phyloP scores from a whole-genome alignment of 2,888 invertebrate genomes.

The Entomobrya proxima region DNA sequence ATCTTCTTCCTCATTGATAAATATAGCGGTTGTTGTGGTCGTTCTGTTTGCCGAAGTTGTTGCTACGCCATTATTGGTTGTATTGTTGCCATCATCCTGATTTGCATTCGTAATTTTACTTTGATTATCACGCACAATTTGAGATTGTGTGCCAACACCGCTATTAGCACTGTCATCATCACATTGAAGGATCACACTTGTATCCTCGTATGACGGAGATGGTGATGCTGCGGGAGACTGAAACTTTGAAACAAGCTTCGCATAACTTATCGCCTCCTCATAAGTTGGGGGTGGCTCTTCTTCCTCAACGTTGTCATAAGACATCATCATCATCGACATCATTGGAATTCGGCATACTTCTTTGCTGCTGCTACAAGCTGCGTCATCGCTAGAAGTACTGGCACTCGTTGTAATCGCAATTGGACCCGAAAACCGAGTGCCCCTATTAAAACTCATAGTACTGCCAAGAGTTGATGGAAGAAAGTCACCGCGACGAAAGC shows the following conservation, averaged over 20 bases:
- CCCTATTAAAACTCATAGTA: neutral
- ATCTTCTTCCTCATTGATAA: conserved; percentile 28
- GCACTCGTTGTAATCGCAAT: conserved; percentile 30
- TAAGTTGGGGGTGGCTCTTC: conserved; percentile 64
- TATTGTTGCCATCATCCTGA: neutral
- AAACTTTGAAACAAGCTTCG: conserved; percentile 31
- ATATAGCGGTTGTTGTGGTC: conserved; percentile 3
- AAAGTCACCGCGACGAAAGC: neutral
- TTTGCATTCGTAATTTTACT: neutral
- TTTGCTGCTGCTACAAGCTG: neutral
- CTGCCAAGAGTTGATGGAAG: neutral
- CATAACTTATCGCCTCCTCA: conserved; percentile 60
- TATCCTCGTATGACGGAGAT: conserved; percentile 45
- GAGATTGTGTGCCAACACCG: neutral
- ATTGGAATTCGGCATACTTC: conserved; percentile 38
- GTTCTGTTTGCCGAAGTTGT: neutral
- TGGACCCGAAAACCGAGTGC: neutral
- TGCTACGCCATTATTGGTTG: neutral
- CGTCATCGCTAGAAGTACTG: neutral
- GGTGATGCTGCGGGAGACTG: no score
- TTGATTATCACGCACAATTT: neutral
- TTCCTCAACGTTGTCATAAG: neutral
- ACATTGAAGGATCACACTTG: neutral
- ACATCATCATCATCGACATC: conserved; percentile 19
- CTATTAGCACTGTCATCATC: neutral